These are phyloP conservation scores for Aplysina aerophoba DNA, from an alignment of 37 sponge, comb jelly and placozoan species.

Conservation along the genomic window DNA sequence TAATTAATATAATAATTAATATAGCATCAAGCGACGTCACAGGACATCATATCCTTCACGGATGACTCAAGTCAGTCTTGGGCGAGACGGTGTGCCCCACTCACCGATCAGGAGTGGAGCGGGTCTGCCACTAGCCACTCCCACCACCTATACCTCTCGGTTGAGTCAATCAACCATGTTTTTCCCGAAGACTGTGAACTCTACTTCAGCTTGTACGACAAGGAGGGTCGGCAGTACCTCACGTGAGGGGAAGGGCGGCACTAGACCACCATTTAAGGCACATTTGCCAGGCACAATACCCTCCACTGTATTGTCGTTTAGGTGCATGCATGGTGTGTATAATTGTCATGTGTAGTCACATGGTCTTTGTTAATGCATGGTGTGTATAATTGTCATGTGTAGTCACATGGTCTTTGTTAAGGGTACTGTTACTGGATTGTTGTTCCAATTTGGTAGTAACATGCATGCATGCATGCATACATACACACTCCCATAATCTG, in stretches of 20 bases:
- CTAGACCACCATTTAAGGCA: too few species aligned
- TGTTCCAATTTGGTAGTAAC: not conserved
- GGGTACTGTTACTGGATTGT: not conserved
- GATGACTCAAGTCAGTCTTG: not conserved
- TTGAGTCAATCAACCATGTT: constrained; percentile 51
- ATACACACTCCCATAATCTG: too few species aligned
- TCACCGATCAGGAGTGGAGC: not conserved
- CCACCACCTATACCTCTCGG: constrained; percentile 56
- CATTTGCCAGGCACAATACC: too few species aligned
- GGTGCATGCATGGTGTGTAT: not conserved
- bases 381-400: not conserved
- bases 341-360: not conserved
- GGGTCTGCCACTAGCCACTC: not conserved
- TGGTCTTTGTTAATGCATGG: too few species aligned
- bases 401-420: not conserved
- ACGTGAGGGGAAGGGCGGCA: not conserved
- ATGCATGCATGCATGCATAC: too few species aligned
- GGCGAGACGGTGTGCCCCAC: not conserved
- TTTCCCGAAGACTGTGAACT: constrained; percentile 71
- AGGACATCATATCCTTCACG: not conserved
- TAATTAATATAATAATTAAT: too few species aligned
- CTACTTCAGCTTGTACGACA: constrained; percentile 41
- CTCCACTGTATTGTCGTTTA: too few species aligned
- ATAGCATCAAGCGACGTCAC: constrained; percentile 9
- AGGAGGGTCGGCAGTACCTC: constrained; percentile 5